Percentiles rank a stretch among this genome's conserved stretches.
These are phyloP conservation scores for Setophaga coronata DNA, from an alignment of 2,113 vertebrate genomes.

Conservation along the genomic window DNA sequence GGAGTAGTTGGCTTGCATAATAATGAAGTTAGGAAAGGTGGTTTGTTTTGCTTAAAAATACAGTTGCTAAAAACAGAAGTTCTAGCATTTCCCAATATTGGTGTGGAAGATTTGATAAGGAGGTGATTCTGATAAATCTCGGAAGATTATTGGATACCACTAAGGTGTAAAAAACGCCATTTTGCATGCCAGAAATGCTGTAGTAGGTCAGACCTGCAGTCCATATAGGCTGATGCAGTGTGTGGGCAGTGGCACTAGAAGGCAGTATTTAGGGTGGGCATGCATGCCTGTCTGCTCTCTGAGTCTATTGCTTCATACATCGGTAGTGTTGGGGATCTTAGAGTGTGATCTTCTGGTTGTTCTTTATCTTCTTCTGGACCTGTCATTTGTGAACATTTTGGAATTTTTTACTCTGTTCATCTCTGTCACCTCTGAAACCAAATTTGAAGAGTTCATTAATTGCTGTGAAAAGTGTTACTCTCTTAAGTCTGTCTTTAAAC, in stretches of 20 bases:
- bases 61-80: neutral
- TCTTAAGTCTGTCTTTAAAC: neutral
- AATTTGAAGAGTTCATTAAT: neutral
- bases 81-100: neutral
- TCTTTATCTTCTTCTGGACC: neutral
- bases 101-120: neutral
- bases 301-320: neutral
- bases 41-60: neutral
- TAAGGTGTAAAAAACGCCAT: neutral
- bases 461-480: neutral
- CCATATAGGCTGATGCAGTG: neutral
- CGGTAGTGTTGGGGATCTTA: neutral
- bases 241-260: neutral
- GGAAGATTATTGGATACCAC: neutral
- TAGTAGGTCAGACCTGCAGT: neutral
- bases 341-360: neutral
- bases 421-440: neutral
- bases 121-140: neutral
- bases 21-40: neutral
- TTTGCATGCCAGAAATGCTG: neutral
- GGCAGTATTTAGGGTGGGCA: neutral
- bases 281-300: neutral
- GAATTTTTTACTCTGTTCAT: neutral
- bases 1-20: neutral
- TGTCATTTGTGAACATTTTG: neutral